A percentile compares a stretch with the other conserved stretches of the same genome.
Evolutionary conservation across 1,140 invertebrate species (phyloP).

Genomic region (Drosophila funebris): DNA sequence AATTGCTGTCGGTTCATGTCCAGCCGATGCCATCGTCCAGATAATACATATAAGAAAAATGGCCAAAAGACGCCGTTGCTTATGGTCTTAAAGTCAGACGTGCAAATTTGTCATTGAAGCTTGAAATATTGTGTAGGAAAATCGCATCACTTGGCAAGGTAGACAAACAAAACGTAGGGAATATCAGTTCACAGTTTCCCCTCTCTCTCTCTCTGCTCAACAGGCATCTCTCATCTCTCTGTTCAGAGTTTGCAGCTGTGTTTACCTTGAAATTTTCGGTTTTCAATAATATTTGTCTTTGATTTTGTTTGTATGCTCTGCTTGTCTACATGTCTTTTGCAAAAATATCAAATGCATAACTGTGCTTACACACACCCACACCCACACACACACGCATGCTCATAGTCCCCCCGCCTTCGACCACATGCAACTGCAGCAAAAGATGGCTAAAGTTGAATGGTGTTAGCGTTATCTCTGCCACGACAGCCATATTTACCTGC

Average conservation of each 20-base stretch:
- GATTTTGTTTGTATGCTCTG: slow-evolving; percentile 45
- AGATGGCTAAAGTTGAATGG: slow-evolving; percentile 59
- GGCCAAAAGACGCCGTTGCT: slow-evolving; percentile 4
- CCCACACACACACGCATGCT: slow-evolving; percentile 2
- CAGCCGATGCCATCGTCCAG: slow-evolving; percentile 55
- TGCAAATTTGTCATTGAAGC: slow-evolving; percentile 25
- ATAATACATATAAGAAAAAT: slow-evolving; percentile 49
- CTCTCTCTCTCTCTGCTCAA: not conserved
- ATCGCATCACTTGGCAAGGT: slow-evolving; percentile 33
- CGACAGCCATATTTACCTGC: slow-evolving; percentile 79
- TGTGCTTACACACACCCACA: slow-evolving; percentile 50
- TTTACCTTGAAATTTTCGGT: slow-evolving; percentile 75
- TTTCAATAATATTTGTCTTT: slow-evolving; percentile 77
- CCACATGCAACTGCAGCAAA: not conserved
- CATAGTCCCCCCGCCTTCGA: not conserved
- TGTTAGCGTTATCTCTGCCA: slow-evolving; percentile 70
- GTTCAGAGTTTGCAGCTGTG: slow-evolving; percentile 56
- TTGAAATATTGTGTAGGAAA: slow-evolving; percentile 45
- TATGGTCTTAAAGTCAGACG: slow-evolving; percentile 25
- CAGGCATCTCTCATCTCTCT: not conserved
- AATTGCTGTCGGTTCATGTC: slow-evolving; percentile 52
- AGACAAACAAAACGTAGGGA: slow-evolving; percentile 36
- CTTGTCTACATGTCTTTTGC: slow-evolving; percentile 68
- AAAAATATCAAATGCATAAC: slow-evolving; percentile 78
- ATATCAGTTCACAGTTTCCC: not conserved